Evolutionary conservation across 2,113 vertebrate species (phyloP).

Genomic region (Oenanthe oenanthe): DNA sequence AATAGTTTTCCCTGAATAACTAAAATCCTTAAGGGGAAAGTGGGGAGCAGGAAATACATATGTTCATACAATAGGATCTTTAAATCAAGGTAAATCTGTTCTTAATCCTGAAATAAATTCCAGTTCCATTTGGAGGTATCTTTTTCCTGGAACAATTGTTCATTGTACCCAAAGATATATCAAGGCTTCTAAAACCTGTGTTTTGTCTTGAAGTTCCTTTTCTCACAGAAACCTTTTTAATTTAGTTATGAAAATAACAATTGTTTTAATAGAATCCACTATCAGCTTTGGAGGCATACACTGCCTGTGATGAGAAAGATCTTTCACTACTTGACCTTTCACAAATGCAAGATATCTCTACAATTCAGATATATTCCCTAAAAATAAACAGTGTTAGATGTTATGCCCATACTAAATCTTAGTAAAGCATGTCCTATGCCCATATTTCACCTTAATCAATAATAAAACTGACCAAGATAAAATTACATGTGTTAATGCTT

Average conservation of each 20-base stretch:
- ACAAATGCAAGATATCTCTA: neutral
- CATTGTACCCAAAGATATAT: neutral
- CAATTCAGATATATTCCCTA: neutral
- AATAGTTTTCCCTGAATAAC: neutral
- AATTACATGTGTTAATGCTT: neutral
- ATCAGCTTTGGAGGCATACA: neutral
- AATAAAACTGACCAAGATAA: neutral
- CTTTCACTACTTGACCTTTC: neutral
- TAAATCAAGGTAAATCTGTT: neutral
- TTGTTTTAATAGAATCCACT: neutral
- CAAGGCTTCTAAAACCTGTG: neutral
- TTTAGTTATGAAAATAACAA: neutral
- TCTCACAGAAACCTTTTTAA: neutral
- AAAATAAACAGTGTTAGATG: neutral
- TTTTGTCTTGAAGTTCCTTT: neutral
- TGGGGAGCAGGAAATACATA: rapidly evolving
- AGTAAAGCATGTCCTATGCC: neutral
- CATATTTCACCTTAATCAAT: neutral
- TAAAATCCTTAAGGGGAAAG: neutral
- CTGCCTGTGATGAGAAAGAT: neutral
- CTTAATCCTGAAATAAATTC: neutral
- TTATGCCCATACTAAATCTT: neutral
- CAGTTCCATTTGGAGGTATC: neutral
- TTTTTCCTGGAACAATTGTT: neutral
- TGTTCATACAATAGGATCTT: neutral